Evolutionary conservation across 2,888 invertebrate genomes (phyloP).

Genomic region (Harpagoxenus sublaevis): DNA sequence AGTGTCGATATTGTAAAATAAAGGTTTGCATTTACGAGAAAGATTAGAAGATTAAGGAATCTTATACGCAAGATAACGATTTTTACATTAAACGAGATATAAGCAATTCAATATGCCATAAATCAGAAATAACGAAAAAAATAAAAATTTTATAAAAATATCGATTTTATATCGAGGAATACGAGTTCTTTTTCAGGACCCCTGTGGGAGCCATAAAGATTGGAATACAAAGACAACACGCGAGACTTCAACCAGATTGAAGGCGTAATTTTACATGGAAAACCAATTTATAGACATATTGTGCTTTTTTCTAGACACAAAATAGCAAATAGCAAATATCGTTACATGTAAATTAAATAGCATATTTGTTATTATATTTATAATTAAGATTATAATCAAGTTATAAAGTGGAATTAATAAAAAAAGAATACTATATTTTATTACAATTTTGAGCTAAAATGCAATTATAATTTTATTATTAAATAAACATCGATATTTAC

Average conservation of each 20-base stretch:
- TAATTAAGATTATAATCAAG: not conserved
- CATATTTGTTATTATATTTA: not conserved
- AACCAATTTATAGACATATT: slow-evolving; percentile 10
- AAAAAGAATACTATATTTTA: not conserved
- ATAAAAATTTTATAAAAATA: slow-evolving; percentile 36
- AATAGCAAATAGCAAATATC: slow-evolving; percentile 6
- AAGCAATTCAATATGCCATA: not conserved
- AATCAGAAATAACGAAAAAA: slow-evolving; percentile 21
- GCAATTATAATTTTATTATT: not conserved
- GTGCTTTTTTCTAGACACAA: not conserved
- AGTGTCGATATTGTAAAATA: not conserved
- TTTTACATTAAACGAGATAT: not conserved
- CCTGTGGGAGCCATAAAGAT: slow-evolving; percentile 19
- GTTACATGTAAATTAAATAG: not conserved
- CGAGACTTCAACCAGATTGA: slow-evolving; percentile 14
- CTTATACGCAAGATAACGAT: not conserved
- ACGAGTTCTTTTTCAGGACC: slow-evolving; percentile 3
- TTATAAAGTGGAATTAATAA: not conserved
- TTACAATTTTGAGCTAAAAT: not conserved
- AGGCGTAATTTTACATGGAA: not conserved
- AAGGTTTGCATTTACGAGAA: not conserved
- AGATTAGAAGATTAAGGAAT: not conserved
- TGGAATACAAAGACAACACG: slow-evolving; percentile 17
- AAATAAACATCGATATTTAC: not conserved
- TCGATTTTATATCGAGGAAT: slow-evolving; percentile 13